Evolutionary conservation across 2,113 vertebrate genomes (phyloP).

Genomic region (Elephas maximus): DNA sequence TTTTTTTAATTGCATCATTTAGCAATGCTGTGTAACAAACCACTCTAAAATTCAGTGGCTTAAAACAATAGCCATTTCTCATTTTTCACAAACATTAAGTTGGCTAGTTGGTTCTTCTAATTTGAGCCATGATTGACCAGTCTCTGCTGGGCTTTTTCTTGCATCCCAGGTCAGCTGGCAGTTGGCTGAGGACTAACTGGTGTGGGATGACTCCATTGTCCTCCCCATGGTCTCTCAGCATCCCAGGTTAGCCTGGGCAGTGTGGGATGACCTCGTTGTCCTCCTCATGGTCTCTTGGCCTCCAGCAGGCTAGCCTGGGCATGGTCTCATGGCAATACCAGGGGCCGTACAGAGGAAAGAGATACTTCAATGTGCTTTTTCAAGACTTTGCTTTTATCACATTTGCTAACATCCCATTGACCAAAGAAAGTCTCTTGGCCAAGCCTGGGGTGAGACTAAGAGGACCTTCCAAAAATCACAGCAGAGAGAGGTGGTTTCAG

Average conservation of each 20-base stretch:
- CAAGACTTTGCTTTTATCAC: background rate
- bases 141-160: background rate
- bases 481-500: background rate
- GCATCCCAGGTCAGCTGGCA: background rate
- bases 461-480: background rate
- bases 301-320: background rate
- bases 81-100: conserved; percentile 5
- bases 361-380: background rate
- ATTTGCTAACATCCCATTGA: background rate
- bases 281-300: no score
- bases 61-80: background rate
- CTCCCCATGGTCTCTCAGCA: background rate
- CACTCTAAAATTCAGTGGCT: background rate
- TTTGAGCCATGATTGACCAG: background rate
- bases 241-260: no score
- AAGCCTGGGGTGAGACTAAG: background rate
- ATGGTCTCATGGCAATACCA: background rate
- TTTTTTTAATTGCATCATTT: background rate
- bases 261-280: no score
- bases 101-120: background rate
- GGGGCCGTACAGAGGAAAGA: background rate
- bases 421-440: background rate
- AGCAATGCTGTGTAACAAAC: background rate
- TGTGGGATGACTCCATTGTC: background rate
- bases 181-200: background rate